Evolutionary conservation across 1,140 invertebrate species (phyloP), one percentile per base, ranked within the genome.

Genomic region (Caligus rogercresseyi): DNA sequence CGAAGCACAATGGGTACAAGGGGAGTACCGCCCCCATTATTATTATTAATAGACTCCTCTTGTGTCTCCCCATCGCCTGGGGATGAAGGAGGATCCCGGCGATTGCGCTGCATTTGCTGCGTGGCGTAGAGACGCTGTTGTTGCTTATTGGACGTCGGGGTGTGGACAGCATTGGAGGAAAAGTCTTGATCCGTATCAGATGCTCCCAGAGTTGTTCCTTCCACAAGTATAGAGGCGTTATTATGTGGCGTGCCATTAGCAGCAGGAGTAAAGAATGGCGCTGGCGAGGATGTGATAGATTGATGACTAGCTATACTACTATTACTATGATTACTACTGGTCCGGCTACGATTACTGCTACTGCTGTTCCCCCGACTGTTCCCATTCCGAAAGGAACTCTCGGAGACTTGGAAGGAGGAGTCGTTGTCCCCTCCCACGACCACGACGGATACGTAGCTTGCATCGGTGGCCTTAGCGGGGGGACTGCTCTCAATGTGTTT

Each of bases 401-500:
- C 31, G n/a, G n/a, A n/a, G 31, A 43, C 31, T 11, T 7, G 7
- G n/a, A n/a, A 11, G 7, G 7, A 7, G n/a, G 7, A 7, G n/a
- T 43, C 31, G 31, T 43, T 43, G 31, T 43, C 82, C 65, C 86
- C 84, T 63, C 86, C 87, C 1, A 91, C 86, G 3, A 85, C 87
- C 24, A 91, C 87, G 24, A 91, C 87, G 1, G 87, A 90, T 24
- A 90, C 85, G 70, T 91, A 86, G 72, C 85, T 89, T 65, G 83
- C 86, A 71, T 86, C 84, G 69, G 15, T 20, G 26, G 67, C 60
- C 3, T 70, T 69, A 55, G 31, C n/a, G 7, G n/a, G 7, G 7
- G 31, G 31, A 43, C 31, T 43, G n/a, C 7, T 11, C 7, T 7
- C 7, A 43, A 43, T 43, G 31, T 43, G 7, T 7, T 43, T 43